phyloP scores from a whole-genome alignment of 1,140 invertebrate species.

The Ephestia elutella region DNA sequence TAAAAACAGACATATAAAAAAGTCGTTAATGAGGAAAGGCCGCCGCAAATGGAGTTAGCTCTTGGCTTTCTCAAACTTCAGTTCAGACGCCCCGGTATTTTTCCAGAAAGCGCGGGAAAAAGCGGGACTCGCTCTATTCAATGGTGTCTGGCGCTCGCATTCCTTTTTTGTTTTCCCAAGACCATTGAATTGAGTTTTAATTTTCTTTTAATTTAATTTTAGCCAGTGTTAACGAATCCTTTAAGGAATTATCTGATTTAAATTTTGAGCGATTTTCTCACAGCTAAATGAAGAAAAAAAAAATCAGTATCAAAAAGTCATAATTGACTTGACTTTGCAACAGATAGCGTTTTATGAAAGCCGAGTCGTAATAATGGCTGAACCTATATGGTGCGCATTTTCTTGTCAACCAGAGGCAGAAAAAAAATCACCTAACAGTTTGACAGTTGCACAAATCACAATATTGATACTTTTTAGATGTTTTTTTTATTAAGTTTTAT shows the following conservation, averaged over 20 bases:
- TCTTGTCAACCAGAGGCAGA: no score
- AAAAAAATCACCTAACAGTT: no score
- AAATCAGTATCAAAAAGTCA: no score
- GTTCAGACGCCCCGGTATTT: not conserved
- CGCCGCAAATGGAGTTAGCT: conserved; percentile 2
- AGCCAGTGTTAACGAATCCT: not conserved
- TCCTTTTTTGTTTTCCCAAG: not conserved
- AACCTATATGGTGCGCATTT: no score
- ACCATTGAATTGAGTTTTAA: conserved; percentile 2
- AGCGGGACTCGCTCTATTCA: not conserved
- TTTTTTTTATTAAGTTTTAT: no score
- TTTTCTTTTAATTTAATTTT: not conserved
- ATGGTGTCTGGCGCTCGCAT: conserved; percentile 1
- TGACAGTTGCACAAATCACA: no score
- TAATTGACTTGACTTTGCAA: no score
- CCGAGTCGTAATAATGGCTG: no score
- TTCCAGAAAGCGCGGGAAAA: not conserved
- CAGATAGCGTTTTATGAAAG: no score
- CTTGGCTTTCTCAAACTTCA: conserved; percentile 1
- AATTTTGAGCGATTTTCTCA: no score
- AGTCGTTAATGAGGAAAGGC: conserved; percentile 2
- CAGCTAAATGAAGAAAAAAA: no score
- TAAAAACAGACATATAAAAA: conserved; percentile 1
- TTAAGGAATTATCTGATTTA: not conserved
- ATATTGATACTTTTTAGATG: no score